Evolutionary conservation across 2,113 vertebrate species (phyloP).

Genomic region (Isichthys henryi): DNA sequence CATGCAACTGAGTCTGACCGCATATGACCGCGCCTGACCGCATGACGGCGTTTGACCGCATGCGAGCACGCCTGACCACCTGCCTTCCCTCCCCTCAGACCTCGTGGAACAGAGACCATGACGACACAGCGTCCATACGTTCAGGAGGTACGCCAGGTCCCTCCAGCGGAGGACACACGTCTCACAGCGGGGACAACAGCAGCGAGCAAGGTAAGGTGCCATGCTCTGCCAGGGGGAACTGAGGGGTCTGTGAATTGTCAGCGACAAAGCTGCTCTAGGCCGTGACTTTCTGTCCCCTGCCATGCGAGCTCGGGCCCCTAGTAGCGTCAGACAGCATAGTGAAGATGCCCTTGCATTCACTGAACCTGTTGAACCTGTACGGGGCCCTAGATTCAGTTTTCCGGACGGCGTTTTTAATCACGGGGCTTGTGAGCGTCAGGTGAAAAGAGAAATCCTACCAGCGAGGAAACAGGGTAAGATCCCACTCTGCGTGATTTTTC

Average conservation of each 20-base stretch:
- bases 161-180: conserved; percentile 78
- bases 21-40: neutral
- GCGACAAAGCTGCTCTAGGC: conserved; percentile 17
- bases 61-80: neutral
- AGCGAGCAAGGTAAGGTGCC: conserved; percentile 79
- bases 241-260: conserved; percentile 1
- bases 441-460: neutral
- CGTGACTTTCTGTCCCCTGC: neutral
- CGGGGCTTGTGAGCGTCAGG: neutral
- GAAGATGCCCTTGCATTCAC: neutral
- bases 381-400: neutral
- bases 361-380: neutral
- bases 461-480: neutral
- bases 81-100: conserved; percentile 49
- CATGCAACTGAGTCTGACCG: no score
- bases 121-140: conserved; percentile 71
- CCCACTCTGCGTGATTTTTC: neutral
- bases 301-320: neutral
- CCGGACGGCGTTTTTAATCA: neutral
- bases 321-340: neutral
- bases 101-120: conserved; percentile 83
- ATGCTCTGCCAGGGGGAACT: neutral
- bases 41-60: neutral
- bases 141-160: conserved; percentile 78
- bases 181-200: conserved; percentile 86